Percentiles rank a stretch among this genome's conserved stretches.
phyloP scores from a whole-genome alignment of 1,140 invertebrate species.

The Hypsibius dujardini region DNA sequence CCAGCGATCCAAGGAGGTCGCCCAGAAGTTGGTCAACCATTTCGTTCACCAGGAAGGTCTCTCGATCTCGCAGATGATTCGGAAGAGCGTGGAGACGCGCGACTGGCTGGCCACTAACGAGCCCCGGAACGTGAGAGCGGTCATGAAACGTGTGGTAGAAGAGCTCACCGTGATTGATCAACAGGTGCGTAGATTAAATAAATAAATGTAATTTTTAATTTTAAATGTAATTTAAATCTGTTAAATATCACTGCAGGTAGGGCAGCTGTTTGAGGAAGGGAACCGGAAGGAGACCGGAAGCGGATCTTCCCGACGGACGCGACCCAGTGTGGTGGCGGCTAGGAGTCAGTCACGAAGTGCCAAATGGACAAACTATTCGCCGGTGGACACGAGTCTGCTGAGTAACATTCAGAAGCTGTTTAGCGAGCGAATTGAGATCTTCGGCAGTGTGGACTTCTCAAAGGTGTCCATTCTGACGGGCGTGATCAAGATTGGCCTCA shows the following conservation, averaged over 20 bases:
- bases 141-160: slow-evolving; percentile 86
- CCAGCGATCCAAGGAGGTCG: slow-evolving; percentile 50
- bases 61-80: slow-evolving; percentile 65
- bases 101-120: slow-evolving; percentile 85
- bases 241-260: slow-evolving; percentile 35
- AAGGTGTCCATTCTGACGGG: slow-evolving; percentile 86
- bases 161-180: slow-evolving; percentile 65
- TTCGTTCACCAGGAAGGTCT: slow-evolving; percentile 59
- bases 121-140: slow-evolving; percentile 71
- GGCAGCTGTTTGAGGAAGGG: slow-evolving; percentile 58
- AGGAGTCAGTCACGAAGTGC: slow-evolving; percentile 18
- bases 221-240: neutral
- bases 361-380: slow-evolving; percentile 20
- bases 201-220: neutral
- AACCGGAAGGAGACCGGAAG: slow-evolving; percentile 43
- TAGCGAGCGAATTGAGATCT: slow-evolving; percentile 90
- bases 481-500: slow-evolving; percentile 87
- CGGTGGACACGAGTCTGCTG: slow-evolving; percentile 58
- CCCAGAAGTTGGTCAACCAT: slow-evolving; percentile 56
- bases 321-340: neutral
- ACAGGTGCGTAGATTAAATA: slow-evolving; percentile 34
- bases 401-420: slow-evolving; percentile 93
- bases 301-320: slow-evolving; percentile 32
- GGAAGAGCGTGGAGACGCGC: slow-evolving; percentile 79
- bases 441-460: slow-evolving; percentile 79